Evolutionary conservation across 1,140 invertebrate species (phyloP), one percentile per base, ranked within the genome.

Genomic region (Cydia fagiglandana): DNA sequence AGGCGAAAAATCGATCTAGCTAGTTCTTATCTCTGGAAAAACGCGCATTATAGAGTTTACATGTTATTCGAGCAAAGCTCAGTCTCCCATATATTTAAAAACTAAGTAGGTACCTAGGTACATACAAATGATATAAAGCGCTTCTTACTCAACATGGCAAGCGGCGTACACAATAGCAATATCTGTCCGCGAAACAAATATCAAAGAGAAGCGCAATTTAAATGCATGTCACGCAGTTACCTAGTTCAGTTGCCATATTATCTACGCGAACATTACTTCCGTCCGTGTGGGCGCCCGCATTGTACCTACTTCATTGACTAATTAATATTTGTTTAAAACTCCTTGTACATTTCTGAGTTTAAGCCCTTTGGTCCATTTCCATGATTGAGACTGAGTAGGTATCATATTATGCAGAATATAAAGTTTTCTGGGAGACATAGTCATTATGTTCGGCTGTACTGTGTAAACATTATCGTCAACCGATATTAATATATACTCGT

Each of bases 231-330:
- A 83, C 86, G 83, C 76, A 78, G 79, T 76, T 81, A 87, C 85
- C 79, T 79, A 86, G 83, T 86, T 83, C 78, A 87, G 84, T 84
- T 80, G 77, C 83, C 78, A 78, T 82, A 83, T 85, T 88, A 89
- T 88, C 85, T 85, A 83, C 83, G 83, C 86, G 83, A 68, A 84
- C 81, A 83, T 82, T 80, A 86, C 88, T 91, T 91, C 89, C 89
- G 86, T 74, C 83, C 76, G 81, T 89, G 86, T 81, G 89, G 89
- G 89, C 83, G 80, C 89, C 89, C 89, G 88, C 87, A 91, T 90
- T 75, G 77, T 30, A 30, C 30, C 61, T 68, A 78, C 74, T 79
- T 75, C 53, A n/a, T 24, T 61, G 20, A 61, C 20, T 61, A 61
- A 61, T 24, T 20, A 12, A 61, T 9, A 61, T n/a, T 17, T 61